These are phyloP conservation scores for Drosophila miranda DNA, from an alignment of 1,140 invertebrate species.

Conservation along the genomic window DNA sequence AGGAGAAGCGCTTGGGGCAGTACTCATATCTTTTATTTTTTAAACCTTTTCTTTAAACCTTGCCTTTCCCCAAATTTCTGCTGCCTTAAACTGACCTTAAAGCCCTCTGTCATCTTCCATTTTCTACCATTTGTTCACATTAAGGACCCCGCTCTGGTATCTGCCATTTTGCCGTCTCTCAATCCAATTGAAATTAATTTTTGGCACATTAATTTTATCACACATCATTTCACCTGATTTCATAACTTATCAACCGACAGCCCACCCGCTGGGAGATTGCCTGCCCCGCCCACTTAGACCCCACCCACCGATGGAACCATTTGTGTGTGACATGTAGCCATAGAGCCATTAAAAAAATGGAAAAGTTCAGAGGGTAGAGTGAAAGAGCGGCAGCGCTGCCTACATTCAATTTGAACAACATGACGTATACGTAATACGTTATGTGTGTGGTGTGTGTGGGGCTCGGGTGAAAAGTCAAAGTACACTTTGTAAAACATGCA, in stretches of 20 bases:
- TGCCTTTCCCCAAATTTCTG: too few relatives aligned
- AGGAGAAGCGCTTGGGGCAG: too few relatives aligned
- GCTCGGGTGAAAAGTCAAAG: slow-evolving; percentile 51
- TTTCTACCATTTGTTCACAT: too few relatives aligned
- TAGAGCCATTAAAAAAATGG: slow-evolving; percentile 40
- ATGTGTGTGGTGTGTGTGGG: slow-evolving; percentile 17
- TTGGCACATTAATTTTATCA: slow-evolving; percentile 53
- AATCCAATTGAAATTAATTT: slow-evolving; percentile 58
- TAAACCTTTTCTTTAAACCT: too few relatives aligned
- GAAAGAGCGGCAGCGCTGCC: slow-evolving; percentile 47
- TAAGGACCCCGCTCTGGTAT: neutral
- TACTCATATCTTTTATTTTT: too few relatives aligned
- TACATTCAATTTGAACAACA: slow-evolving; percentile 50
- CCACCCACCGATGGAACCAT: slow-evolving; percentile 28
- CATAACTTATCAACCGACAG: slow-evolving; percentile 59
- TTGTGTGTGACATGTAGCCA: slow-evolving; percentile 42
- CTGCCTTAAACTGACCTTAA: too few relatives aligned
- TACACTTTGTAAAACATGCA: slow-evolving; percentile 76
- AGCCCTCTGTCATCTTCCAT: too few relatives aligned
- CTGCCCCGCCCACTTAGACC: slow-evolving; percentile 17
- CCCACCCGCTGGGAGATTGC: slow-evolving; percentile 22
- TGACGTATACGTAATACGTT: slow-evolving; percentile 47
- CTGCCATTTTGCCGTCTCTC: slow-evolving; percentile 15
- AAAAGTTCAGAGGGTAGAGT: slow-evolving; percentile 22
- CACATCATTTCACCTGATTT: slow-evolving; percentile 66